Evolutionary conservation across 2,113 vertebrate species (phyloP).

Genomic region (Xerus inauris): DNA sequence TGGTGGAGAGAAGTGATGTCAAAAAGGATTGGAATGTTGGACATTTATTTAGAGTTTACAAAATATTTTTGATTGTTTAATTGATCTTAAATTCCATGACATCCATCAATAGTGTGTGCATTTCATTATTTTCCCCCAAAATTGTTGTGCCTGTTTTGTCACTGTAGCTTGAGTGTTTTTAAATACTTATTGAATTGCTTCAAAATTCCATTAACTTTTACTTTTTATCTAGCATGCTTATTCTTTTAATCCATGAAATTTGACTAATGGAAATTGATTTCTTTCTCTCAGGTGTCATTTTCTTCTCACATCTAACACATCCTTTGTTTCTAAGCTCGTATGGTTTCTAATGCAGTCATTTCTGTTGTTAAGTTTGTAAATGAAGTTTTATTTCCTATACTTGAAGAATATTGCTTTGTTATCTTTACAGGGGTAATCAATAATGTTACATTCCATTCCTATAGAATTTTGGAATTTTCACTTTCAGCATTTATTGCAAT

Average conservation of each 20-base stretch:
- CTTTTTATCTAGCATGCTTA: constrained; percentile 62
- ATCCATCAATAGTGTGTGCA: background rate
- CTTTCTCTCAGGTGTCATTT: constrained; percentile 62
- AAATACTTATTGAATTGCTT: constrained; percentile 66
- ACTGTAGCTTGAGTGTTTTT: constrained; percentile 29
- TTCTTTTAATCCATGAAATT: constrained; percentile 72
- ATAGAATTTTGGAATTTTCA: background rate
- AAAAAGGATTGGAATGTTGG: background rate
- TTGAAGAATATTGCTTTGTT: constrained; percentile 54
- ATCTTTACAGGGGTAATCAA: constrained; percentile 24
- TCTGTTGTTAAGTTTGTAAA: constrained; percentile 57
- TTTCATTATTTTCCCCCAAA: background rate
- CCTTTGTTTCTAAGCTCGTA: constrained; percentile 33
- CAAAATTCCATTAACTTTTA: constrained; percentile 65
- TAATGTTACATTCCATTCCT: background rate
- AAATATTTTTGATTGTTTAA: constrained; percentile 33
- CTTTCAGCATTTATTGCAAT: background rate
- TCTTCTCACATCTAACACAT: constrained; percentile 46
- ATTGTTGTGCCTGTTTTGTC: background rate
- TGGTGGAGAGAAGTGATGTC: background rate
- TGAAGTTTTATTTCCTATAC: constrained; percentile 30
- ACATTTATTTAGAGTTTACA: background rate
- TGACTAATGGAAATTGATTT: constrained; percentile 77
- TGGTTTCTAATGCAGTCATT: constrained; percentile 33
- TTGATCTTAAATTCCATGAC: constrained; percentile 12